Percentiles rank a stretch among this genome's conserved stretches.
Evolutionary conservation across 2,113 vertebrate genomes (phyloP).

Genomic region (Caloenas nicobarica): DNA sequence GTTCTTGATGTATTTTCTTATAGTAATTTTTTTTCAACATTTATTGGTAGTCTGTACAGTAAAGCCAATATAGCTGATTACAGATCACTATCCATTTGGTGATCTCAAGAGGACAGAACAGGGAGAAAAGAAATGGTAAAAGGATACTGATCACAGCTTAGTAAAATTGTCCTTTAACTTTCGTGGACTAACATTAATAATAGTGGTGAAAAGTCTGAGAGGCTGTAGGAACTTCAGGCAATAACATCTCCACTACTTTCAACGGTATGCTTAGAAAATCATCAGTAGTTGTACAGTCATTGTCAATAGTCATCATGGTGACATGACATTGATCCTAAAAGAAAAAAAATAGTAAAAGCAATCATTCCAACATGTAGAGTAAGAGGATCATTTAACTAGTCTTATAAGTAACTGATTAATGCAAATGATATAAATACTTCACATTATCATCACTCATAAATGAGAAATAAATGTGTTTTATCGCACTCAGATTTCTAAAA

Average conservation of each 20-base stretch:
- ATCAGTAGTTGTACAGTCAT: not conserved
- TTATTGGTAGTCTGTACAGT: not conserved
- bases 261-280: not conserved
- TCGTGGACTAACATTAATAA: not conserved
- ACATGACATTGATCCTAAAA: not conserved
- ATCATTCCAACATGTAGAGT: not conserved
- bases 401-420: not conserved
- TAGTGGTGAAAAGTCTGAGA: not conserved
- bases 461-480: not conserved
- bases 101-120: not conserved
- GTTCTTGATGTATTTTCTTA: not conserved
- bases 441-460: not conserved
- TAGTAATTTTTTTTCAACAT: not conserved
- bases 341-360: not conserved
- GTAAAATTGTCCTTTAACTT: not conserved
- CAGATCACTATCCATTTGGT: not conserved
- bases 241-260: not conserved
- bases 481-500: not conserved
- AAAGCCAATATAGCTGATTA: not conserved
- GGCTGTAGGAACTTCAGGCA: not conserved
- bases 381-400: not conserved
- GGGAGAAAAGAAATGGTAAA: not conserved
- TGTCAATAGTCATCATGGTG: not conserved
- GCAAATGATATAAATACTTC: not conserved
- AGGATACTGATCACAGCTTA: not conserved